Evolutionary conservation across 2,113 vertebrate species (phyloP), one percentile per base, ranked within the genome.

Genomic region (Triplophysa dalaica): DNA sequence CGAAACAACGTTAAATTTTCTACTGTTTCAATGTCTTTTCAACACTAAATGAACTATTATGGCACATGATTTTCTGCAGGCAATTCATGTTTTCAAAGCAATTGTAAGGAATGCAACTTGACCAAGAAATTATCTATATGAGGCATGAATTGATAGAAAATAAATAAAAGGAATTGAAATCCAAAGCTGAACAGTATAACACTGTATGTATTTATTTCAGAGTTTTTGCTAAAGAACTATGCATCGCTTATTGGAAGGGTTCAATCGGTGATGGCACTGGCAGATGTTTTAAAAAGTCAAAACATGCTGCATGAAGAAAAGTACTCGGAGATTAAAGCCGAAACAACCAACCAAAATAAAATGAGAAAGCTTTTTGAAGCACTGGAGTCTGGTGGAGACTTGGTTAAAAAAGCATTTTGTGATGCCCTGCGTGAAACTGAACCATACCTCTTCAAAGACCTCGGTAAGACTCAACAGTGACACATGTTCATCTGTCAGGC

Each of bases 221-320:
- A 7, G 33, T 38, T 38, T 38, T 54, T 74, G 33, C 26, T 43
- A 22, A 0, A 13, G 2, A 22, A 24, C 8, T 4, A 1, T 2
- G 56, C 33, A 0, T 8, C 0, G 3, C 72, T 74, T 24, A 16
- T 74, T 74, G n/a, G 10, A 11, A 74, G 38, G 21, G 72, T 74
- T 26, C 11, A n/a, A 1, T 61, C 72, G 10, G 56, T 74, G 72
- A 74, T 74, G 72, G 1, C 54, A 62, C 41, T 74, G 45, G 56
- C 14, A 62, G 56, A 74, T 74, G 72, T 45, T 4, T 41, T 74
- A 22, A 24, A 45, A 45, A 24, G 1, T 17, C 19, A 45, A 38
- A 2, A 4, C 11, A 43, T 73, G 29, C 24, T 74, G 10, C 33
- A 74, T 24, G 1, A 6, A 6, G 72, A 74, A 45, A 65, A 0